Conservation (phyloP, 2,113 vertebrate genomes). For the Serinus canaria region DNA sequence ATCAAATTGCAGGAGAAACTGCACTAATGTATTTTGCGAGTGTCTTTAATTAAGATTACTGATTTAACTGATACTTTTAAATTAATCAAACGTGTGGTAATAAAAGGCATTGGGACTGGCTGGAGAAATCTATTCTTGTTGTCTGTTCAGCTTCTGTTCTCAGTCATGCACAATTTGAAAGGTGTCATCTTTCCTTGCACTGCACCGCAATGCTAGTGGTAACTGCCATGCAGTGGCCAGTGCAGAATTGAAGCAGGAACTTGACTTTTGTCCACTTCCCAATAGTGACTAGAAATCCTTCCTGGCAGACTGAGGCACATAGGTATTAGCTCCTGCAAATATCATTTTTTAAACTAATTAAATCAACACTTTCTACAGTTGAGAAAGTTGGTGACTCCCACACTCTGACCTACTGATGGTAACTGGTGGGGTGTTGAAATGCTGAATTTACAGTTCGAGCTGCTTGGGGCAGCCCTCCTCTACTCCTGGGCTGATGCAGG, state of each 20-base stretch:
- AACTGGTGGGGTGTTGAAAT: neutral
- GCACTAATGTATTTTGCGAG: neutral
- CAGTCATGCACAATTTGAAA: neutral
- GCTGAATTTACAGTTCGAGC: neutral
- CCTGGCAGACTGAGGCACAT: neutral
- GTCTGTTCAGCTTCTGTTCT: neutral
- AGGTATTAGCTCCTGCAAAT: neutral
- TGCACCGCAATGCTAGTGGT: neutral
- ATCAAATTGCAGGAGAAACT: neutral
- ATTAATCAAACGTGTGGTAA: neutral
- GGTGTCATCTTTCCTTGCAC: neutral
- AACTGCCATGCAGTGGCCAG: fast-evolving
- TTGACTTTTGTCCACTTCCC: neutral
- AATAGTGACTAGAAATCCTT: neutral
- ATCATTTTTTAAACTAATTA: neutral
- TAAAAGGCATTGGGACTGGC: neutral
- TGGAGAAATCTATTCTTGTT: neutral
- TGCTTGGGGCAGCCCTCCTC: neutral
- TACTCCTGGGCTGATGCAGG: neutral
- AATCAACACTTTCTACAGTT: neutral
- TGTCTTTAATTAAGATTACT: neutral
- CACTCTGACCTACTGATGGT: neutral
- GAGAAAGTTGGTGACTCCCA: neutral
- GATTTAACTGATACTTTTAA: neutral
- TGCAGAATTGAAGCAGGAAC: neutral